Base-by-base conservation (phyloP, 2,113 vertebrate genomes). In the Hippocampus zosterae region DNA sequence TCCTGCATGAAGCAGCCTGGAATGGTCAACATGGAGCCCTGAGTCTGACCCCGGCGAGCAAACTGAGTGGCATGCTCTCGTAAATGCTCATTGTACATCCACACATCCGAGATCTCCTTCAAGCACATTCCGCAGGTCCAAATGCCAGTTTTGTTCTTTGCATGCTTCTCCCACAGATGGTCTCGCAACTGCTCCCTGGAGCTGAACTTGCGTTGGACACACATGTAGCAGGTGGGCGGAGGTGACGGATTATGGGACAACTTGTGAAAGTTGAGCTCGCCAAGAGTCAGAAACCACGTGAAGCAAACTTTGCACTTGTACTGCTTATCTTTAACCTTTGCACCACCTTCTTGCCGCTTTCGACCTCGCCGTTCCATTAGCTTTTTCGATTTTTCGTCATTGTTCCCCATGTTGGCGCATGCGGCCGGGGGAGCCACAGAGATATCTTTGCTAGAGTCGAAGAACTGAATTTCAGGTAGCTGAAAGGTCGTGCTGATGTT, bases 41-140 rank as follows among this genome's bases (percentile, higher is more conserved):
- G 95, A 0, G 89, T 93, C 76, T 95, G 97, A n/a, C 95, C 96
- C 67, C 91, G 94, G 63, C 95, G 92, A 8, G 96, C 96, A 0
- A 98, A 99, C 80, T 95, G 94, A 0, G 94, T 94, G 61, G 98
- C 96, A 0, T 99, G 98, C 11, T 98, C 96, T 18, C 96, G 90
- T 11, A 99, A 87, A 73, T 99, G 98, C 76, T 98, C 96, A 0
- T 99, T 99, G 88, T 98, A 98, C 97, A 98, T 96, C 96, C 97
- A 99, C 23, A 98, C 92, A 0, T 98, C 96, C 0, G 96, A 94
- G 76, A 97, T 96, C 88, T 97, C 95, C 88, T 95, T 94, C 75
- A 97, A 90, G 77, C 98, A 99, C 97, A 99, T 99, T 21, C 97
- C 98, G 0, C 98, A 99, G 15, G 95, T 94, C 98, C 98, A 99